These are phyloP conservation scores for Acomys russatus DNA, from an alignment of 2,797 vertebrate genomes.

Conservation along the genomic window DNA sequence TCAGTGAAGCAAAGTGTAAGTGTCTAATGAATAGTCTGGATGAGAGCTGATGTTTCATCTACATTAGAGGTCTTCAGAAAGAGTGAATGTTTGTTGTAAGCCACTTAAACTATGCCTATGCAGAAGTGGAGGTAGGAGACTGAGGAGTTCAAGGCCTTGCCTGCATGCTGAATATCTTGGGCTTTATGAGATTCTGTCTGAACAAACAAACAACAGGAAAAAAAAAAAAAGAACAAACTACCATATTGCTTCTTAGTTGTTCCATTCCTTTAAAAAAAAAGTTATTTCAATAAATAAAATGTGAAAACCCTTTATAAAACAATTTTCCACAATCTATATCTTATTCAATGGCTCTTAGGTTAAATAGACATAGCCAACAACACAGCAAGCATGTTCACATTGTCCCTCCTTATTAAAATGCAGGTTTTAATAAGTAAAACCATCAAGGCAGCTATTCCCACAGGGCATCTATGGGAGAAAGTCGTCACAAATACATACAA, in stretches of 20 bases:
- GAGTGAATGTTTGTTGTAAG: not conserved
- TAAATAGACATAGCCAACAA: not conserved
- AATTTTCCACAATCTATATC: not conserved
- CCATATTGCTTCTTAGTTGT: not conserved
- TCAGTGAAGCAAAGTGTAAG: not conserved
- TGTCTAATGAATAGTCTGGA: not conserved
- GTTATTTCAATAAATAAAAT: not conserved
- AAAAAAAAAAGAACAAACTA: not conserved
- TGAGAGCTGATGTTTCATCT: not conserved
- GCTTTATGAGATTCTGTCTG: not conserved
- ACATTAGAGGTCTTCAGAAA: not conserved
- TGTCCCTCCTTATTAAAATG: not conserved
- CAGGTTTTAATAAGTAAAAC: not conserved
- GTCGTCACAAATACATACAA: not conserved
- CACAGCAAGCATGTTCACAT: not conserved
- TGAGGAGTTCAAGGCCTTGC: not conserved
- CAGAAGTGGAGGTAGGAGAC: not conserved
- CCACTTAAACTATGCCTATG: not conserved
- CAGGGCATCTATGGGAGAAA: not conserved
- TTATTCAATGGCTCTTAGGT: not conserved
- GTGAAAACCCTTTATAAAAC: not conserved
- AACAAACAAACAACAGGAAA: not conserved
- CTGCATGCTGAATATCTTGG: not conserved
- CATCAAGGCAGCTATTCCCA: not conserved
- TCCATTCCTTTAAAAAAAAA: slow-evolving; percentile 11